Conservation (phyloP, 2,113 vertebrate genomes). For the Lanius ludovicianus region DNA sequence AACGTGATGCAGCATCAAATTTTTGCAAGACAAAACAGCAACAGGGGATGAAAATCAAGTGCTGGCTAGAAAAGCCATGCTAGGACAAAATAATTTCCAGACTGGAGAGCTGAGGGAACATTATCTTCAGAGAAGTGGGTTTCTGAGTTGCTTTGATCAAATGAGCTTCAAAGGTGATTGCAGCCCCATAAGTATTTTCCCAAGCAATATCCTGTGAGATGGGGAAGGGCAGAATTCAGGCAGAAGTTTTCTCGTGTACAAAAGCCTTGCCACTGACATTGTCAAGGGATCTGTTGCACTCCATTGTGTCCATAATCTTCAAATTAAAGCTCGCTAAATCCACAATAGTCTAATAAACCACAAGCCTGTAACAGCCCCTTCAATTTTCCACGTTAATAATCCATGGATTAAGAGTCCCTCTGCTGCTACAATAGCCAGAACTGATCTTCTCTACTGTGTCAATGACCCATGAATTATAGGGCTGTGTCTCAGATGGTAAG, state of each 20-base stretch:
- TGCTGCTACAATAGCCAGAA: constrained; percentile 40
- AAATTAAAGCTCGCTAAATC: constrained; percentile 60
- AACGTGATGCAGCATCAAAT: background rate
- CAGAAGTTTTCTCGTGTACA: constrained; percentile 21
- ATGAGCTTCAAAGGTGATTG: constrained; percentile 42
- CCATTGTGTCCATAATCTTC: constrained; percentile 26
- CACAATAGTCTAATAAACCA: constrained; percentile 57
- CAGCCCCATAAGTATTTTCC: constrained; percentile 7
- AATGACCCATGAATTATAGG: constrained; percentile 52
- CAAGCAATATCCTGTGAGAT: constrained; percentile 27
- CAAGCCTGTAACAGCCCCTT: constrained; percentile 56
- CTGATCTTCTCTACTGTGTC: constrained; percentile 25
- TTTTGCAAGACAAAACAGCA: background rate
- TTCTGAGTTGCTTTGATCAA: constrained; percentile 34
- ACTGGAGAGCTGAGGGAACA: background rate
- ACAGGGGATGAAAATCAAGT: background rate
- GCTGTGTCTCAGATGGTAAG: constrained; percentile 53
- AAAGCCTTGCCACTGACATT: constrained; percentile 40
- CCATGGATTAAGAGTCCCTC: constrained; percentile 50
- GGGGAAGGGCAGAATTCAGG: constrained; percentile 26
- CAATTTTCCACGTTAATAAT: constrained; percentile 58
- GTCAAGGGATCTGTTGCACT: constrained; percentile 46
- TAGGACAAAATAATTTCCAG: constrained; percentile 13
- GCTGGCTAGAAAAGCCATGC: background rate
- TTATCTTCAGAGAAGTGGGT: background rate